These are phyloP conservation scores for Rallus limicola DNA, from an alignment of 2,113 vertebrate species.

Conservation along the genomic window DNA sequence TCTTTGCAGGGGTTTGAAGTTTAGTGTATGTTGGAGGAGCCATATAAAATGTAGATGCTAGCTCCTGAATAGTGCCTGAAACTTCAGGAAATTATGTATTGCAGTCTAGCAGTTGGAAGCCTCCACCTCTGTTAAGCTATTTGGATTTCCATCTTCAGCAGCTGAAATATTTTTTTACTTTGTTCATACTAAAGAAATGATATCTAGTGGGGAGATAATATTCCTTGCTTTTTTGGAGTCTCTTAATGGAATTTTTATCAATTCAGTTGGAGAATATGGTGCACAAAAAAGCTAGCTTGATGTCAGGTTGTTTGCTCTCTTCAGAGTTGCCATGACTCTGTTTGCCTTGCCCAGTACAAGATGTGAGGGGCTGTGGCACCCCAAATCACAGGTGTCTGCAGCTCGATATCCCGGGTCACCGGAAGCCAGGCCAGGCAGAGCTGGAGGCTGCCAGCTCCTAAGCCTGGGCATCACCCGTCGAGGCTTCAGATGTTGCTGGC, in stretches of 20 bases:
- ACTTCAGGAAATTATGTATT: not conserved
- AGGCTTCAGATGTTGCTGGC: rapidly evolving
- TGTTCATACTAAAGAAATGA: not conserved
- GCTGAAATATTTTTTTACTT: not conserved
- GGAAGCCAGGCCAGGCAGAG: not conserved
- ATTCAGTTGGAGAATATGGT: not conserved
- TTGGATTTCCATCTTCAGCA: not conserved
- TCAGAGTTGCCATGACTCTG: not conserved
- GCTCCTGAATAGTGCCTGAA: not conserved
- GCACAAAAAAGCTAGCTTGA: not conserved
- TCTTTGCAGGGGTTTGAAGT: not conserved
- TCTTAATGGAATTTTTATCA: slow-evolving; percentile 10
- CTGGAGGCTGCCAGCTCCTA: not conserved
- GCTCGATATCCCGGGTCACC: not conserved
- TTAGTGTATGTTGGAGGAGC: not conserved
- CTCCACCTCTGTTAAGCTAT: not conserved
- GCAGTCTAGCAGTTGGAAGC: not conserved
- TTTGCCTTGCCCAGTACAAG: not conserved
- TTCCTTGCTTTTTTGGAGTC: not conserved
- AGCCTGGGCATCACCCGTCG: not conserved
- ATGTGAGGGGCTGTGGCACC: not conserved
- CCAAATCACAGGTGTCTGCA: not conserved
- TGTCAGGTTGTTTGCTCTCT: not conserved
- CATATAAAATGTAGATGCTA: not conserved
- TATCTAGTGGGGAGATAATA: not conserved